phyloP scores from a whole-genome alignment of 2,113 vertebrate species.

The Actinemys pallida region DNA sequence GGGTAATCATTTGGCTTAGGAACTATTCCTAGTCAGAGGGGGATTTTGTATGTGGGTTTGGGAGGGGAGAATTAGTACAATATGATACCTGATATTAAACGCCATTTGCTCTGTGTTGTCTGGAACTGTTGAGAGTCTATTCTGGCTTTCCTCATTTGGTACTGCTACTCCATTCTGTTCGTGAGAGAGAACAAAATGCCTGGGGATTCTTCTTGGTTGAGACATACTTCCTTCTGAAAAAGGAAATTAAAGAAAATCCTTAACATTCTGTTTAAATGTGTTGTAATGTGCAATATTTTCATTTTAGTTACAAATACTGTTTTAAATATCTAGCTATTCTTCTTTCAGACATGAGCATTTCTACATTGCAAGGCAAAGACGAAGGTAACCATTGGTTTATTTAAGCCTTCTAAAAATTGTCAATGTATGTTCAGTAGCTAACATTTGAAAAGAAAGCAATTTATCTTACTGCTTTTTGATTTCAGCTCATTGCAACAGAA shows the following conservation, averaged over 20 bases:
- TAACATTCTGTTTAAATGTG: background rate
- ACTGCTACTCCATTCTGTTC: conserved; percentile 21
- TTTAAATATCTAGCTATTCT: background rate
- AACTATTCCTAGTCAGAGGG: background rate
- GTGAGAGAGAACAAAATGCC: conserved; percentile 48
- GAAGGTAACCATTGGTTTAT: background rate
- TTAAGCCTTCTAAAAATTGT: conserved; percentile 41
- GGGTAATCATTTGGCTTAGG: conserved; percentile 36
- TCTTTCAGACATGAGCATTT: fast-evolving
- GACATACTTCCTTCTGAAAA: conserved; percentile 74
- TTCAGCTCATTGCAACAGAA: conserved; percentile 5
- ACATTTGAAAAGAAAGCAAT: background rate
- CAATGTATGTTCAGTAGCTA: conserved; percentile 45
- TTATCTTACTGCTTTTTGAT: background rate
- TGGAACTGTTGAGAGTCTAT: conserved; percentile 28
- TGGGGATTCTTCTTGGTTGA: conserved; percentile 25
- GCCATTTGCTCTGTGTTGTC: conserved; percentile 58
- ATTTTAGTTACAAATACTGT: background rate
- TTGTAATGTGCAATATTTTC: background rate
- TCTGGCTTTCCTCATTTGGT: conserved; percentile 40
- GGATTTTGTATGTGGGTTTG: background rate
- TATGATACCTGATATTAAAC: conserved; percentile 72
- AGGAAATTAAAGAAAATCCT: background rate
- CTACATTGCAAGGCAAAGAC: background rate
- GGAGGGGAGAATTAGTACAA: background rate